Evolutionary conservation across 2,888 invertebrate genomes (phyloP).

Genomic region (Drosophila acutilabella): DNA sequence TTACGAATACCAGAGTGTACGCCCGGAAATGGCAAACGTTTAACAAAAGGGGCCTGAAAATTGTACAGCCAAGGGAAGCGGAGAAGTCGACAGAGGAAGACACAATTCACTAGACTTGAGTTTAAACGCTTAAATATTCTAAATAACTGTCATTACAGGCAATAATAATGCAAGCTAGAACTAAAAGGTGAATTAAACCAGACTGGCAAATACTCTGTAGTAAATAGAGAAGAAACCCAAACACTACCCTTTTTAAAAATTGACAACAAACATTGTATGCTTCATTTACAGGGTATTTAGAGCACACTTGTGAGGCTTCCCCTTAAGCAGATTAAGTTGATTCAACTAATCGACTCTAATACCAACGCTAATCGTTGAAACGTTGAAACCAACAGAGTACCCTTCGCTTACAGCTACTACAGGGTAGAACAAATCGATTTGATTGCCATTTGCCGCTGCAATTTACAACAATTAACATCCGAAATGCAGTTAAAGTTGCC

Average conservation of each 20-base stretch:
- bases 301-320: neutral
- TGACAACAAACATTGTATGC: neutral
- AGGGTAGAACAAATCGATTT: constrained; percentile 57
- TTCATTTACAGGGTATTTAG: neutral
- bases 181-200: neutral
- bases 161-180: constrained; percentile 7
- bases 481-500: constrained; percentile 48
- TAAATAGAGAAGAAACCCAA: neutral
- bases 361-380: neutral
- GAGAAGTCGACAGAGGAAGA: neutral
- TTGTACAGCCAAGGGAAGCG: constrained; percentile 1
- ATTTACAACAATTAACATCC: constrained; percentile 65
- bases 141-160: constrained; percentile 43
- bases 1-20: constrained; percentile 52
- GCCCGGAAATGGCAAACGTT: constrained; percentile 68
- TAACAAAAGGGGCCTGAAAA: constrained; percentile 31
- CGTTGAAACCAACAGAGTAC: neutral
- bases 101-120: constrained; percentile 3
- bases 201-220: constrained; percentile 1
- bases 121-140: constrained; percentile 35
- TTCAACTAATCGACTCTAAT: neutral
- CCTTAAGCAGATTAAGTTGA: neutral
- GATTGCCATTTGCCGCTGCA: constrained; percentile 47
- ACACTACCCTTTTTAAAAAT: too few species aligned
- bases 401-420: neutral